Percentiles rank a stretch among this genome's conserved stretches.
Conservation (phyloP, 1,140 invertebrate genomes). For the Gryon sp. region DNA sequence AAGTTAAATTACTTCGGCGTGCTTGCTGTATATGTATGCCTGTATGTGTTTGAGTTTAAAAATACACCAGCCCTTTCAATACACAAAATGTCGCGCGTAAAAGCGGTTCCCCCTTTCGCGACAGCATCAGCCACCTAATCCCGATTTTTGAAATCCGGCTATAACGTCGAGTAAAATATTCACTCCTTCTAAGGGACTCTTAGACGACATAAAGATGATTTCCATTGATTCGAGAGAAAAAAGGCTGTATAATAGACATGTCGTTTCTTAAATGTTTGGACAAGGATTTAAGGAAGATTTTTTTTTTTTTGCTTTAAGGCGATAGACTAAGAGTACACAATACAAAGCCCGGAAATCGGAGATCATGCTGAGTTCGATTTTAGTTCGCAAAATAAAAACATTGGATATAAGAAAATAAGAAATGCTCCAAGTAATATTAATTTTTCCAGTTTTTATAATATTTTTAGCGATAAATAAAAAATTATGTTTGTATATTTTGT, state of each 20-base stretch:
- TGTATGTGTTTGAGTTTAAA: constrained; percentile 43
- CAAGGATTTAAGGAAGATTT: constrained; percentile 28
- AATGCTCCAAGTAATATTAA: no score
- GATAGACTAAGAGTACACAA: constrained; percentile 1
- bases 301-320: no score
- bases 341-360: background rate
- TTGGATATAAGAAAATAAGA: no score
- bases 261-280: constrained; percentile 33
- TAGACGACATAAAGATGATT: constrained; percentile 19
- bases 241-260: constrained; percentile 30
- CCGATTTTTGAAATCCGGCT: constrained; percentile 36
- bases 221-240: constrained; percentile 34
- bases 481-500: no score
- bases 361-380: no score
- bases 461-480: no score
- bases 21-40: no score
- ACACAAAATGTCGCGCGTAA: constrained; percentile 22
- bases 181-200: constrained; percentile 22
- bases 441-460: no score
- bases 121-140: constrained; percentile 27
- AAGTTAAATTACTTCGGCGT: constrained; percentile 18
- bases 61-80: constrained; percentile 19
- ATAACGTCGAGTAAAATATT: constrained; percentile 36
- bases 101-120: constrained; percentile 4
- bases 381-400: no score